Base-by-base conservation (phyloP, 2,888 invertebrate genomes). In the Urechis unicinctus region DNA sequence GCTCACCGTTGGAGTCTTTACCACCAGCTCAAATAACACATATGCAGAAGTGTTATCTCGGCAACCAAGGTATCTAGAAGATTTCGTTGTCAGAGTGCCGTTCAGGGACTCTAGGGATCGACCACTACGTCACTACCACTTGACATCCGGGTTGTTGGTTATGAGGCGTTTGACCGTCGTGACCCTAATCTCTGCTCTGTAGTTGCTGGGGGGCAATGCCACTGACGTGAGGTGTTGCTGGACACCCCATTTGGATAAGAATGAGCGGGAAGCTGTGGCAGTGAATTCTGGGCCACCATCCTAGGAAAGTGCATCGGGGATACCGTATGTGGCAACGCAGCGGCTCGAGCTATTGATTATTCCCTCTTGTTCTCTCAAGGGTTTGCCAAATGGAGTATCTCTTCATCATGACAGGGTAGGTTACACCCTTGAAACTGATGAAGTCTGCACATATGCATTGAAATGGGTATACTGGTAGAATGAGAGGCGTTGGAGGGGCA, bases 141-240 rank as follows among this genome's bases (percentile, higher is more conserved):
- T 54, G 36, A 25, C 28, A 17, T 31, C 52, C 0, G 66, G 62
- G 48, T 66, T 69, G 56, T 66, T 61, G 24, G 59, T 58, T 26
- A 67, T 59, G 4, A 67, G 54, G 21, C 67, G 60, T 44, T 67
- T 65, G 3, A 67, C 54, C 2, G 66, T 66, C 45, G 68, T 65
- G 1, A 66, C 63, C 0, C 64, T 61, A 41, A 67, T 50, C 45
- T 67, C 65, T 1, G 66, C 67, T 0, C 65, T 41, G 44, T 66
- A 65, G 52, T 68, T 67, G 47, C 64, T 65, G 57, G 64, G 66
- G 3, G 64, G 62, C 31, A 61, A 66, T 6, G 62, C 63, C 0
- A 68, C 66, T 3, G 64, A 68, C 17, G 66, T 66, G 1, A 66
- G 52, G 1, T 63, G 48, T 31, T 67, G 66, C 31, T 63, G 56